Conservation (phyloP, 2,113 vertebrate genomes). For the Dermatemys mawii region DNA sequence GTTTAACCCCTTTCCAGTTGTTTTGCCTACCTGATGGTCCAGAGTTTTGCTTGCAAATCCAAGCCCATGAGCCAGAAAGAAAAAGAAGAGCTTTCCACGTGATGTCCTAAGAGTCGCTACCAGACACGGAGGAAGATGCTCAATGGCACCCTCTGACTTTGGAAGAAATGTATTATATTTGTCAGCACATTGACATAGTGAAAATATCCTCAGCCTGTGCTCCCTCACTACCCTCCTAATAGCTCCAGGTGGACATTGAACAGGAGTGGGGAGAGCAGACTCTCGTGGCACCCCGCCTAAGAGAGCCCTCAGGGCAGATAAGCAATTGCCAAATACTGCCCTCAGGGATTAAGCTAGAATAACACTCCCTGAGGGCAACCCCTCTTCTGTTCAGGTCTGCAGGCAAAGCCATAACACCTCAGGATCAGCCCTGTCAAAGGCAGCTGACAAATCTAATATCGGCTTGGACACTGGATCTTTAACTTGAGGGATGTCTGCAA, state of each 20-base stretch:
- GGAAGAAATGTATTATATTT: constrained; percentile 45
- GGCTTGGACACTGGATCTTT: background rate
- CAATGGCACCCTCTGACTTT: constrained; percentile 67
- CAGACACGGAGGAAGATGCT: constrained; percentile 10
- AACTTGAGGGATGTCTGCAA: background rate
- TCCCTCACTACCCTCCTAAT: accelerated
- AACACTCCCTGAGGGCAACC: background rate
- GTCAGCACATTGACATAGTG: constrained; percentile 18
- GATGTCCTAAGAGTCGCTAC: constrained; percentile 41
- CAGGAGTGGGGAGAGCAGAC: background rate
- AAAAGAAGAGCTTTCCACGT: constrained; percentile 33
- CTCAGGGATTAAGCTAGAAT: background rate
- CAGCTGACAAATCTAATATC: background rate
- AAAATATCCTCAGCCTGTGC: background rate
- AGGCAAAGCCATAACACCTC: background rate
- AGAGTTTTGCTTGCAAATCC: background rate
- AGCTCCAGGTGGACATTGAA: background rate
- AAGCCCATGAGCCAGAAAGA: constrained; percentile 13
- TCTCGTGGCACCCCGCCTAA: background rate
- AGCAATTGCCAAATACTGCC: background rate
- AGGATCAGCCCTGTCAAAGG: background rate
- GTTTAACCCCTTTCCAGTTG: accelerated
- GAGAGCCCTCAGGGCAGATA: background rate
- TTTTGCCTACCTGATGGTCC: background rate
- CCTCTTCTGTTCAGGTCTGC: background rate